Base-by-base conservation (phyloP, 2,113 vertebrate genomes). In the Oreocharis arfaki region DNA sequence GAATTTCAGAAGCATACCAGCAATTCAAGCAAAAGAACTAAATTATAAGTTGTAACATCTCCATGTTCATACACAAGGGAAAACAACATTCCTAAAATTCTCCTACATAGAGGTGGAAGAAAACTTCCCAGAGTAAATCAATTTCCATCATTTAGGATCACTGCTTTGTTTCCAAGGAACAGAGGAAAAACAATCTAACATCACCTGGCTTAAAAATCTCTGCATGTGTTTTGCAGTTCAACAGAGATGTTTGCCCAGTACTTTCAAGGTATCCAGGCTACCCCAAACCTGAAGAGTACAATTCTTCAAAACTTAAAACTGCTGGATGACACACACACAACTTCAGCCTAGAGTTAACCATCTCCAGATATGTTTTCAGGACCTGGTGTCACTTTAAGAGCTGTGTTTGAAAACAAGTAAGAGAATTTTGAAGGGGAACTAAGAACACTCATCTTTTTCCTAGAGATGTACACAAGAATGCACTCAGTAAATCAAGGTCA, bases 61-160 rank as follows among this genome's bases (percentile, higher is more conserved):
- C 32, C 8, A 16, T 39, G 19, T 7, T 50, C 0, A 0, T 13
- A 85, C 26, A 64, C 8, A 49, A 82, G 9, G 9, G 5, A 63
- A 33, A 82, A 42, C 11, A 86, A 49, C 8, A 8, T 12, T 65
- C 41, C 55, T 55, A 21, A 80, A 76, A 79, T 61, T 69, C 21
- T 79, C 13, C 53, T 73, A 35, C 35, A 61, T 2, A 3, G 28
- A 59, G 39, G 17, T 9, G 3, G 16, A 35, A 39, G 4, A 92
- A 15, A 28, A 52, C 19, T 81, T 64, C 20, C 44, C 30, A 68
- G 4, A 56, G 15, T 52, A 6, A 90, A 87, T 49, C 3, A 1
- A 39, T 60, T 91, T 89, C 47, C 20, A 44, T 52, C 15, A 64
- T 14, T 85, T 47, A 53, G 15, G 32, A 93, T 52, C 49, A 17